phyloP scores from a whole-genome alignment of 1,140 invertebrate species.

The Hylaeus anthracinus region DNA sequence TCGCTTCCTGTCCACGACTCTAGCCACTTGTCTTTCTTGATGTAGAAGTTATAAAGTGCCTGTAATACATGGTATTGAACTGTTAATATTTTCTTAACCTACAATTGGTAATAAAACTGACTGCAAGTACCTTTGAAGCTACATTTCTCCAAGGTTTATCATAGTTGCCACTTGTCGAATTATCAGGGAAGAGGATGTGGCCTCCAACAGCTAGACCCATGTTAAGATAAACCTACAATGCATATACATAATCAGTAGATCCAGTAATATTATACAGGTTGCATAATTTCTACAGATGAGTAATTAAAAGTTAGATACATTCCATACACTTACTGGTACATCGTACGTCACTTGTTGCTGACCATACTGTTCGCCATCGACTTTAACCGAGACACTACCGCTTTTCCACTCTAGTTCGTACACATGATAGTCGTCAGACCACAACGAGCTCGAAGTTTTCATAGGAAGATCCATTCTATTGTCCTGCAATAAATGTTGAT shows the following conservation, averaged over 20 bases:
- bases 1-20: constrained; percentile 82
- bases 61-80: constrained; percentile 51
- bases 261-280: neutral
- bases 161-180: constrained; percentile 59
- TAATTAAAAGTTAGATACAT: too few species aligned
- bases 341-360: constrained; percentile 82
- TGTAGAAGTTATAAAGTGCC: constrained; percentile 81
- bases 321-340: constrained; percentile 82
- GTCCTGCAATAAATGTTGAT: neutral
- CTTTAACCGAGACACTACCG: constrained; percentile 77
- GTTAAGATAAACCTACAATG: constrained; percentile 87
- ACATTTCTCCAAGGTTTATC: constrained; percentile 88
- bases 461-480: constrained; percentile 13
- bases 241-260: neutral
- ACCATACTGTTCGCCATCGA: constrained; percentile 82
- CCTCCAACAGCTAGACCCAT: constrained; percentile 89
- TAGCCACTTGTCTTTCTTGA: constrained; percentile 81
- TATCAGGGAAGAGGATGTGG: constrained; percentile 86
- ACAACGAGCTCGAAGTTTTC: constrained; percentile 68
- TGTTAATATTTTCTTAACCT: neutral
- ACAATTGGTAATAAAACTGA: neutral
- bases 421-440: constrained; percentile 84
- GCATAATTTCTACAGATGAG: neutral
- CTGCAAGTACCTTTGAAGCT: constrained; percentile 69
- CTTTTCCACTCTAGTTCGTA: constrained; percentile 84